Conservation (phyloP, 2,113 vertebrate genomes). For the Ancistrus triradiatus region DNA sequence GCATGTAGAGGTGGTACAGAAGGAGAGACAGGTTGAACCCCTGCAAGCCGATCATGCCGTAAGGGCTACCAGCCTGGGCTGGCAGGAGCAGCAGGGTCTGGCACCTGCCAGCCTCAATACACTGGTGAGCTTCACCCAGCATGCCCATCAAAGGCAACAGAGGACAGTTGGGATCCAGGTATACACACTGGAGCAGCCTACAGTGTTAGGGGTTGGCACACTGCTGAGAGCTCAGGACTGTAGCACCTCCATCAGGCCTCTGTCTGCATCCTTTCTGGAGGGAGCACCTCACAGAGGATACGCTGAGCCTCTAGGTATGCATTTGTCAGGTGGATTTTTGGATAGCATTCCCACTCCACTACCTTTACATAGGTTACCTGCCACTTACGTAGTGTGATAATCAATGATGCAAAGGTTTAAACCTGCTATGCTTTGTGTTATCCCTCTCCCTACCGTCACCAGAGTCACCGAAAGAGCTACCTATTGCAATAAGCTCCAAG, state of each 20-base stretch:
- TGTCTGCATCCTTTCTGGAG: constrained; percentile 18
- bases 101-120: constrained; percentile 57
- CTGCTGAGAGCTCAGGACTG: constrained; percentile 61
- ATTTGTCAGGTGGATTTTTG: too few relatives aligned
- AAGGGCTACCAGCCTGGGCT: constrained; percentile 65
- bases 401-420: too few relatives aligned
- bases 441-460: not conserved
- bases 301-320: constrained; percentile 55
- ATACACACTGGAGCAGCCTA: constrained; percentile 73
- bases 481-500: constrained; percentile 69
- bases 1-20: constrained; percentile 47
- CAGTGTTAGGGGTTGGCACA: constrained; percentile 64
- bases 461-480: constrained; percentile 63
- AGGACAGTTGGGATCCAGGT: constrained; percentile 75
- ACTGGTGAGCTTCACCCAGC: constrained; percentile 68
- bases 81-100: constrained; percentile 61
- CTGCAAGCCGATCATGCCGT: constrained; percentile 61
- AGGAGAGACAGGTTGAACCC: constrained; percentile 18
- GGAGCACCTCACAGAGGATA: constrained; percentile 41
- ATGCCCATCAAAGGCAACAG: constrained; percentile 58
- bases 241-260: constrained; percentile 46
- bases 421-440: not conserved
- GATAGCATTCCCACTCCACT: too few relatives aligned
- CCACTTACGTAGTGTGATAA: not conserved
- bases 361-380: not conserved